Evolutionary conservation across 2,797 vertebrate genomes (phyloP).

Genomic region (Gadopsis bispinosus): DNA sequence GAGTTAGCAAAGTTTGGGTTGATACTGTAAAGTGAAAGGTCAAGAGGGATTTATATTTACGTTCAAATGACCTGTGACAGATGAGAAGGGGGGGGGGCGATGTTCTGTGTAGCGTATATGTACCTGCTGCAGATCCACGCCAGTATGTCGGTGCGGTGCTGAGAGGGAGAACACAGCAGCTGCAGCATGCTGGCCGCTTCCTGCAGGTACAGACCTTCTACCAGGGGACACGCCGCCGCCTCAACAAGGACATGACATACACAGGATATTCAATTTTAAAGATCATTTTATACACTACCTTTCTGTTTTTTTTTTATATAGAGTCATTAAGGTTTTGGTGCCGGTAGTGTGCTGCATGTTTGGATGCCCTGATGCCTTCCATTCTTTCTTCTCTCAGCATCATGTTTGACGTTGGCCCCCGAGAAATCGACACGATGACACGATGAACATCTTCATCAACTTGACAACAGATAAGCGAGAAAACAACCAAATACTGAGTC

Average conservation of each 20-base stretch:
- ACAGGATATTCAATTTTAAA: background rate
- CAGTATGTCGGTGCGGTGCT: constrained; percentile 87
- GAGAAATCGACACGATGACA: too few relatives aligned
- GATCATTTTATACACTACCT: rapidly evolving
- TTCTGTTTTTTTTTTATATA: too few relatives aligned
- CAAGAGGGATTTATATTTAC: background rate
- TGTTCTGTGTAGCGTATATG: background rate
- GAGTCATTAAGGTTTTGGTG: background rate
- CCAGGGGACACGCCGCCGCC: constrained; percentile 84
- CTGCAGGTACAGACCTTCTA: constrained; percentile 85
- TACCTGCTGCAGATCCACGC: constrained; percentile 89
- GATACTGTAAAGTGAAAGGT: constrained; percentile 71
- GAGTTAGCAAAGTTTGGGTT: constrained; percentile 69
- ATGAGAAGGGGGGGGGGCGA: background rate
- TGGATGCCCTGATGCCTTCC: background rate
- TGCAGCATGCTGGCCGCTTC: constrained; percentile 84
- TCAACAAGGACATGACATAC: constrained; percentile 54
- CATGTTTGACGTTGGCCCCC: too few relatives aligned
- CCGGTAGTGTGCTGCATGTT: background rate
- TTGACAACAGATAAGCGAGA: too few relatives aligned
- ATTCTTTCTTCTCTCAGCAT: too few relatives aligned
- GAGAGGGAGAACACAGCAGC: constrained; percentile 87
- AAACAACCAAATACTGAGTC: too few relatives aligned
- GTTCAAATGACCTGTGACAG: too few relatives aligned
- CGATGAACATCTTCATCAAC: too few relatives aligned